Base-by-base conservation (phyloP, 2,888 invertebrate species). In the Drosophila barbarae region DNA sequence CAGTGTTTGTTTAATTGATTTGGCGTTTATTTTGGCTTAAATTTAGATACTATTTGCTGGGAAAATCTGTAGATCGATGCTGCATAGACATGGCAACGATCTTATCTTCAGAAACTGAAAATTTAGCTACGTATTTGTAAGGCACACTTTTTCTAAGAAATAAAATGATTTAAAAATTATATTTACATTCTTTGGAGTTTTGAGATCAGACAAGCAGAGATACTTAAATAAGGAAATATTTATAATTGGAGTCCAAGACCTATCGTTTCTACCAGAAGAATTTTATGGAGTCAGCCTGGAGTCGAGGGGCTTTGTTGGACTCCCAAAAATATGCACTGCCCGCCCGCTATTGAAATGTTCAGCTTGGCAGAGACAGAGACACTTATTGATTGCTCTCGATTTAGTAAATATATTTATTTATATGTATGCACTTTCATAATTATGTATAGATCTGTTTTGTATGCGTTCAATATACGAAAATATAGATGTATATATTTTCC, bases 391-490 rank as follows among this genome's bases (percentile, higher is more conserved):
- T 66, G 38, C 65, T 55, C 42, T 44, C 32, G 44, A 55, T 42
- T 56, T 55, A 56, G 65, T 66, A 66, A 66, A 67, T 67, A 66
- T 63, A 36, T 63, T 35, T 54, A 58, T 55, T 38, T 46, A 35
- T 38, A 46, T 46, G 30, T 38, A 47, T 47, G 42, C 44, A 38
- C 44, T 56, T 32, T 55, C 51, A 39, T 64, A 58, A 44, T 21
- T 49, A 64, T 51, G 46, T 50, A 44, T 58, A 65, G 50, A 57
- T 66, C 65, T 57, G 39, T 57, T 66, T 64, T 65, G 65, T 67
- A 67, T 65, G 66, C 58, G 30, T 53, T 60, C 44, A 64, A 65
- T 58, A 58, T 67, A 67, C 59, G 67, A 66, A 67, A 66, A 67
- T 67, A 67, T 67, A 67, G 54, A 41, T 51, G 12, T 59, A 51